Percentiles rank a stretch among this genome's conserved stretches.
These are phyloP conservation scores for Dreissena rostriformis DNA, from an alignment of 1,140 invertebrate species.

Conservation along the genomic window DNA sequence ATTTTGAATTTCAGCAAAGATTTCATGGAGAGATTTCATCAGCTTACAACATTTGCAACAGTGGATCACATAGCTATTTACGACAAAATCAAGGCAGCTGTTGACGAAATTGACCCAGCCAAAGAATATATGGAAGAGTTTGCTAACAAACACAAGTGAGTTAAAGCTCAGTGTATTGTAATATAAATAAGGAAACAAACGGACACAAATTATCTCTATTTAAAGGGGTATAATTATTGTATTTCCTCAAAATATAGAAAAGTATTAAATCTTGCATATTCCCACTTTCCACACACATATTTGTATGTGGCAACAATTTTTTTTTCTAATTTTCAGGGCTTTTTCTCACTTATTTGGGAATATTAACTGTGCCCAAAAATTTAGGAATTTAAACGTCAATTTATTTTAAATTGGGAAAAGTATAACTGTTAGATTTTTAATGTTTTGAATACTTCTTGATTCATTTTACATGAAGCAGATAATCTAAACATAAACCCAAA, in stretches of 20 bases:
- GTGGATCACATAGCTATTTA: slow-evolving; percentile 75
- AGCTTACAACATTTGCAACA: slow-evolving; percentile 77
- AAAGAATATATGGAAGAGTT: slow-evolving; percentile 77
- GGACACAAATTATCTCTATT: background rate
- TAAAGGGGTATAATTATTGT: background rate
- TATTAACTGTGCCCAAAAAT: too few species aligned
- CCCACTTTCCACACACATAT: too few species aligned
- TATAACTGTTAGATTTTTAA: too few species aligned
- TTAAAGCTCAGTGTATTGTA: background rate
- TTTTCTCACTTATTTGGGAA: too few species aligned
- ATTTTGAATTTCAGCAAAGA: slow-evolving; percentile 75
- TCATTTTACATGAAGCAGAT: too few species aligned
- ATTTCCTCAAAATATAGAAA: background rate
- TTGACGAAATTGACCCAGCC: slow-evolving; percentile 75
- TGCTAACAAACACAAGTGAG: slow-evolving; percentile 63
- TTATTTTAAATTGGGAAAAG: too few species aligned
- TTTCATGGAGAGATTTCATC: slow-evolving; percentile 78
- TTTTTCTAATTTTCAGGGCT: too few species aligned
- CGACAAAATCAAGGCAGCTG: slow-evolving; percentile 68
- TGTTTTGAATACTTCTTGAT: too few species aligned
- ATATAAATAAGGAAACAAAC: background rate
- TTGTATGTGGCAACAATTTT: too few species aligned
- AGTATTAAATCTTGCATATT: too few species aligned
- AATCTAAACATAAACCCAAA: too few species aligned
- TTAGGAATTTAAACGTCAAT: too few species aligned